Conservation (phyloP, 2,797 vertebrate genomes). For the Sarcoramphus papa region DNA sequence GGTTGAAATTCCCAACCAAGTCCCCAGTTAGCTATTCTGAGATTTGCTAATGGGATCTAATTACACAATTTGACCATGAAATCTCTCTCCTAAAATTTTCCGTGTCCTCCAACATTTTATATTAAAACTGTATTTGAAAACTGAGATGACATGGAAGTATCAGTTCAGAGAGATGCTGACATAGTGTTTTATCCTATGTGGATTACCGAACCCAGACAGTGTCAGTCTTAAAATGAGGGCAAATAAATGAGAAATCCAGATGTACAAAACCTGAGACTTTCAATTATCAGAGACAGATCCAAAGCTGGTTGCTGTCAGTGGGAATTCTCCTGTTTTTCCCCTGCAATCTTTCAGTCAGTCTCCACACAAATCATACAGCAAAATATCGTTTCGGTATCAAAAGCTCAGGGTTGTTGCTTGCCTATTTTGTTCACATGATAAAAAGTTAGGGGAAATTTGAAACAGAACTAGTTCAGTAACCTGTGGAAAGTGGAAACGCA, state of each 20-base stretch:
- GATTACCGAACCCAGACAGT: neutral
- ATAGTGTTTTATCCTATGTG: neutral
- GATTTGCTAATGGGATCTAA: neutral
- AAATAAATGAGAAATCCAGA: neutral
- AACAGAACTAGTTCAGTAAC: slow-evolving; percentile 26
- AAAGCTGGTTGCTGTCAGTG: neutral
- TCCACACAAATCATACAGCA: neutral
- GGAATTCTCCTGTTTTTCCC: neutral
- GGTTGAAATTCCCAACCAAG: neutral
- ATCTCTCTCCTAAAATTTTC: neutral
- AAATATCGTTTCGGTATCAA: neutral
- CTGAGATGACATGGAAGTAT: neutral
- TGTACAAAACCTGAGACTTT: neutral
- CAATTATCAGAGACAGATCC: neutral
- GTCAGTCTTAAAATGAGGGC: neutral
- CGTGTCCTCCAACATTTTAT: neutral
- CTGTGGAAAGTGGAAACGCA: slow-evolving; percentile 20
- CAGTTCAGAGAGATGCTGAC: neutral
- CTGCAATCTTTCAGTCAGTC: neutral
- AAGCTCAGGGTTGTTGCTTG: neutral
- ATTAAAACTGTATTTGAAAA: neutral
- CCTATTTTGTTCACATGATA: neutral
- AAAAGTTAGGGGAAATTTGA: slow-evolving; percentile 28
- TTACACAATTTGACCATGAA: neutral
- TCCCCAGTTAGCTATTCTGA: neutral